Base-by-base conservation (phyloP, 2,113 vertebrate genomes). In the Andinoacara biseriatus region DNA sequence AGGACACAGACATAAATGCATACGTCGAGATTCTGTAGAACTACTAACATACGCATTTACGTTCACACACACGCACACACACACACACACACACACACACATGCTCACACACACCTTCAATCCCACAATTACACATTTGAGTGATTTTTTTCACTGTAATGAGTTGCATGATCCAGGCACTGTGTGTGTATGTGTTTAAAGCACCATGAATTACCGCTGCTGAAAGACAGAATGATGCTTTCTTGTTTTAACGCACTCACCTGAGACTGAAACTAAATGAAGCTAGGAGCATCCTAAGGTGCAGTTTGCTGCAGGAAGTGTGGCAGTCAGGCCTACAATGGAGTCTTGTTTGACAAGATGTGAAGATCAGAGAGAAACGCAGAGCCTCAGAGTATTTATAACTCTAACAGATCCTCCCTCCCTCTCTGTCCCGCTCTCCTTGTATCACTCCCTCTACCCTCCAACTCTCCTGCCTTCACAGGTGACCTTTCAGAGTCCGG, bases 121-220 rank as follows among this genome's bases (percentile, higher is more conserved):
- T 78, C 59, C 87, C 79, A 86, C 65, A 74, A 62, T 35, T 59
- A 87, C 62, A 90, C n/a, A 10, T 76, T 22, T 59, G 40, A 83
- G 31, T 61, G 61, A 84, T 77, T 86, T 85, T 77, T 86, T 85
- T 89, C 86, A 91, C 88, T 90, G 83, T 93, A 87, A 82, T 83
- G 84, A 93, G 80, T 61, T 94, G 94, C 95, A 95, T 95, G 92
- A 90, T 74, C 52, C 83, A 93, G 90, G 88, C 93, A 95, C 90
- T 92, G 87, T 90, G 85, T 90, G 87, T 94, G 87, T 90, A 89
- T 91, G 85, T 93, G 81, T 92, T 72, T 78, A 63, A 86, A 93
- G 90, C 90, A 94, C 89, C 88, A 84, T 93, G 92, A 91, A 86
- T 87, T 86, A 82, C 80, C 85, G 63, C 87, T 85, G 83, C 77